Evolutionary conservation across 2,113 vertebrate species (phyloP), one percentile per base, ranked within the genome.

Genomic region (Macrotus californicus): DNA sequence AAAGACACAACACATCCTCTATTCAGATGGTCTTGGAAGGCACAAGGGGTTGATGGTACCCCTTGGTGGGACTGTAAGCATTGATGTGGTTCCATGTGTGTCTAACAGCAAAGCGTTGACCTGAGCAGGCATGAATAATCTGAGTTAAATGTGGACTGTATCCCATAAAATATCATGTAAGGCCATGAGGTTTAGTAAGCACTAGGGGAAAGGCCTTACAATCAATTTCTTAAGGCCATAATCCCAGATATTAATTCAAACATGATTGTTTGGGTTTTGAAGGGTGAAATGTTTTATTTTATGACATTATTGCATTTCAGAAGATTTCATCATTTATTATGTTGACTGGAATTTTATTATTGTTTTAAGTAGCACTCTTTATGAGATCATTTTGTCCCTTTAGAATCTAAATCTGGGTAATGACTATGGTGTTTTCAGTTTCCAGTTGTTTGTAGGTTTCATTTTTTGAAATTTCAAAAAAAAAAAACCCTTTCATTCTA

Each of bases 401-500:
- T 69, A 89, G 89, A 96, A 91, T 96, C 77, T 94, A 92, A 92
- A 69, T 88, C 94, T 93, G 88, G 54, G 48, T 86, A 95, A 96
- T 54, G 39, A 92, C 88, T 94, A 39, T 73, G 12, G 12, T 77
- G 48, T 92, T 96, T 96, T 92, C 66, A 89, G 81, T 94, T 95
- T 94, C 72, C 48, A 83, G 29, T 88, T 94, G 39, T 92, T 92
- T 87, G 43, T 73, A 94, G 39, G 76, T 77, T 64, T 76, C 36
- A 12, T 95, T 96, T 87, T 92, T 76, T 85, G n/a, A 86, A 91
- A 72, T 82, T 77, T 11, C 6, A 66, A 92, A 66, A 82, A 39
- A 29, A 48, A 80, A 83, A 67, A 89, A 11, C 24, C 26, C 21
- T 84, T 87, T 34, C 12, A 59, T 88, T 90, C 76, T 93, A 83